Percentiles rank a stretch among this genome's conserved stretches.
Conservation (phyloP, 2,888 invertebrate species). For the Nudaria mundana region DNA sequence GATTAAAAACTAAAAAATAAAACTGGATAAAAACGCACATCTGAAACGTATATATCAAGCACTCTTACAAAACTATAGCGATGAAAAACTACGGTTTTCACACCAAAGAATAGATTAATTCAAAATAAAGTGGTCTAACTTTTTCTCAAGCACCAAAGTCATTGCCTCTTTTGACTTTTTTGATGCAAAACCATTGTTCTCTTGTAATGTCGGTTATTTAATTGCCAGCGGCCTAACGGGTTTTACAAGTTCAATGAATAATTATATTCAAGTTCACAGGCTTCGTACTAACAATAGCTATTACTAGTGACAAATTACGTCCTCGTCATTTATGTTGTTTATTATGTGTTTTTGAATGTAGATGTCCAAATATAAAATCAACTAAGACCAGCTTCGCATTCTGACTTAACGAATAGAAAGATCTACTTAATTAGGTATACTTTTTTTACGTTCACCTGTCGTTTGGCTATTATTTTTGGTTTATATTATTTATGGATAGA, state of each 20-base stretch:
- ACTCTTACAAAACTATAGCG: not conserved
- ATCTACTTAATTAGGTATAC: too few species aligned
- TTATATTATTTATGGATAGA: too few species aligned
- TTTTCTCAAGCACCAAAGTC: constrained; percentile 10
- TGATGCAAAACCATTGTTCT: constrained; percentile 18
- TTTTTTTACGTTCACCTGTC: too few species aligned
- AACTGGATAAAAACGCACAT: too few species aligned
- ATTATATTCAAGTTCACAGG: constrained; percentile 43
- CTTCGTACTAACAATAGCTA: constrained; percentile 28
- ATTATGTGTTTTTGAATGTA: constrained; percentile 1
- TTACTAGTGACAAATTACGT: constrained; percentile 28
- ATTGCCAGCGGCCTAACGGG: constrained; percentile 34
- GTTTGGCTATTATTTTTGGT: too few species aligned
- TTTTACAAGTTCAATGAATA: constrained; percentile 37
- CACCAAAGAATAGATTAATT: too few species aligned
- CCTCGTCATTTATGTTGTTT: constrained; percentile 14
- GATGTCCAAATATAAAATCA: too few species aligned
- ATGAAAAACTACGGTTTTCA: not conserved
- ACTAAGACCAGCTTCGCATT: too few species aligned
- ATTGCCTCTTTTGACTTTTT: constrained; percentile 15
- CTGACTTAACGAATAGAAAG: too few species aligned
- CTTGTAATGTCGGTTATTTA: constrained; percentile 26
- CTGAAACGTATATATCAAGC: too few species aligned
- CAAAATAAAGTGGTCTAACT: not conserved
- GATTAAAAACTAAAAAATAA: too few species aligned